Conservation (phyloP, 2,888 invertebrate genomes). For the Ochropacha duplaris region DNA sequence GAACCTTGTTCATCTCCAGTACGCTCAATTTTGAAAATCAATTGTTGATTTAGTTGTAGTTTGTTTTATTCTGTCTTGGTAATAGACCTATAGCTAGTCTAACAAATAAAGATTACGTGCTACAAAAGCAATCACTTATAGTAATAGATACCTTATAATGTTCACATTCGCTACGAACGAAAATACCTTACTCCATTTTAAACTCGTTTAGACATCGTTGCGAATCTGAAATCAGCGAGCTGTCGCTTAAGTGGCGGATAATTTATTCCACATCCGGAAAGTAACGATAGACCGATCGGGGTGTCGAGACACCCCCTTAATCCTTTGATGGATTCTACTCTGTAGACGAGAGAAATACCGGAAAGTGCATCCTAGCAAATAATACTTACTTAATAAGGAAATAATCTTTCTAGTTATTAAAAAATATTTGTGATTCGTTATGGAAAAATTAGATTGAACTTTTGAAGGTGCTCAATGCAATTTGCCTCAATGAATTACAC, state of each 20-base stretch:
- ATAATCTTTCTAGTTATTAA: no score
- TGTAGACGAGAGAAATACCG: constrained; percentile 57
- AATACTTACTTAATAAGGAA: constrained; percentile 26
- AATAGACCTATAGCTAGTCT: neutral
- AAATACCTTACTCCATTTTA: neutral
- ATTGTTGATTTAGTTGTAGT: neutral
- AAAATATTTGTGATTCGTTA: no score
- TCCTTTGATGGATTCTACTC: constrained; percentile 79
- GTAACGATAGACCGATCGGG: constrained; percentile 67
- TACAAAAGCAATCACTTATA: neutral
- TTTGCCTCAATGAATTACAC: no score
- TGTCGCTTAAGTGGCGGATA: constrained; percentile 69
- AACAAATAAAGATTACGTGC: neutral
- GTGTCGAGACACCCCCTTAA: constrained; percentile 67
- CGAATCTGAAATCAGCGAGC: constrained; percentile 52
- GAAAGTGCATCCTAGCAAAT: constrained; percentile 66
- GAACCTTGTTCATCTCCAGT: no score
- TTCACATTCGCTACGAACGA: neutral
- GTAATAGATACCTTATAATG: neutral
- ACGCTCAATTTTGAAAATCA: neutral
- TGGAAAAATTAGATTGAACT: no score
- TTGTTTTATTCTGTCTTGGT: neutral
- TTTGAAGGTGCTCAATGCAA: no score
- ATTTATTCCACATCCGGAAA: constrained; percentile 75
- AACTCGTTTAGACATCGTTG: constrained; percentile 9